Evolutionary conservation across 2,888 invertebrate genomes (phyloP).

Genomic region (Morpho deidamia): DNA sequence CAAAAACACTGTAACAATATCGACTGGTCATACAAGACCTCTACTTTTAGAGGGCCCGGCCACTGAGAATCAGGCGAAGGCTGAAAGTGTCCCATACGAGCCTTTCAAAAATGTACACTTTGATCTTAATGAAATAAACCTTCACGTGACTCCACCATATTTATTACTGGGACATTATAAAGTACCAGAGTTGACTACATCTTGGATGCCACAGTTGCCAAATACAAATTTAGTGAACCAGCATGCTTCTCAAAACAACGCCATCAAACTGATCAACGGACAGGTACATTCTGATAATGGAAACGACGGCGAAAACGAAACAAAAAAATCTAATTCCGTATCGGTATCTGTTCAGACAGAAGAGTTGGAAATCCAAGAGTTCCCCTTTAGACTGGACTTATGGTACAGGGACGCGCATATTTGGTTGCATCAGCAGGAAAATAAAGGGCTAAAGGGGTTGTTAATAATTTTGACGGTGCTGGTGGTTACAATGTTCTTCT

Average conservation of each 20-base stretch:
- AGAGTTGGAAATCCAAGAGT: conserved; percentile 62
- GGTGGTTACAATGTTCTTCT: conserved; percentile 86
- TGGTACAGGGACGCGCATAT: conserved; percentile 66
- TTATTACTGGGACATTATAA: conserved; percentile 83
- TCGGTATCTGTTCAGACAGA: conserved; percentile 80
- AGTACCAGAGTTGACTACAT: conserved; percentile 79
- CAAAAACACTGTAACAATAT: conserved; percentile 90
- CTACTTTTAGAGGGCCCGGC: conserved; percentile 86
- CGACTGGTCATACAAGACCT: conserved; percentile 82
- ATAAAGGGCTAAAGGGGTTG: conserved; percentile 84
- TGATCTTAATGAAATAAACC: conserved; percentile 58
- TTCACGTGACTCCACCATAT: conserved; percentile 64
- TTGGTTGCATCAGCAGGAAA: conserved; percentile 88
- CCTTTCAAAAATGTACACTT: conserved; percentile 71
- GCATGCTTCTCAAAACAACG: conserved; percentile 40
- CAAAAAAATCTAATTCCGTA: conserved; percentile 57
- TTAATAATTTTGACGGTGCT: conserved; percentile 82
- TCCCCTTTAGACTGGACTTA: conserved; percentile 52
- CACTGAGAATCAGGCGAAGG: conserved; percentile 36
- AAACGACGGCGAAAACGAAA: conserved; percentile 64
- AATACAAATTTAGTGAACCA: conserved; percentile 50
- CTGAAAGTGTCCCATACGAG: conserved; percentile 57
- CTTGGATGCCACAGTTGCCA: conserved; percentile 64
- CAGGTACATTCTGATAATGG: conserved; percentile 50
- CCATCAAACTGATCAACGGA: conserved; percentile 59